These are phyloP conservation scores for Endotricha flammealis DNA, from an alignment of 2,888 invertebrate genomes.

Conservation along the genomic window DNA sequence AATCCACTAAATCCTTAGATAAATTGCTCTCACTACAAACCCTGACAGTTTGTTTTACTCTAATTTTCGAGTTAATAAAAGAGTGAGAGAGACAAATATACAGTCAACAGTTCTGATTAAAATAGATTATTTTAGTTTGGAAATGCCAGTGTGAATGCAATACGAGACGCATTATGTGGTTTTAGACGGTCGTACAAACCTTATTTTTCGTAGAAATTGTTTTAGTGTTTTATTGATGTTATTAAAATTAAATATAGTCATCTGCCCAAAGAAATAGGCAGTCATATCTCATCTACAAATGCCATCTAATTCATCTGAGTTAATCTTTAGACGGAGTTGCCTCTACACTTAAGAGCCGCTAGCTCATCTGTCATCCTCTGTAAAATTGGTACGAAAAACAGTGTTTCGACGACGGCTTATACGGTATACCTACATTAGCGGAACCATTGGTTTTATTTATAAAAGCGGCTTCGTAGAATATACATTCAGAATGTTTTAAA, in stretches of 20 bases:
- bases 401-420: too few relatives aligned
- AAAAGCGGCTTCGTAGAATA: slow-evolving; percentile 1
- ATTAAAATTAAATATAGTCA: too few relatives aligned
- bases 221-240: too few relatives aligned
- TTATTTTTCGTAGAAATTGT: too few relatives aligned
- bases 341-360: too few relatives aligned
- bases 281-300: too few relatives aligned
- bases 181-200: too few relatives aligned
- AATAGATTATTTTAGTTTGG: neutral
- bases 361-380: too few relatives aligned
- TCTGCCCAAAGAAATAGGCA: too few relatives aligned
- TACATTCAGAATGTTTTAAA: slow-evolving; percentile 4
- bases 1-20: slow-evolving; percentile 2
- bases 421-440: neutral
- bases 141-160: neutral
- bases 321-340: too few relatives aligned
- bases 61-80: neutral
- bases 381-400: too few relatives aligned
- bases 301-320: too few relatives aligned
- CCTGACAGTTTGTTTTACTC: neutral
- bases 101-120: neutral
- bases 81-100: neutral
- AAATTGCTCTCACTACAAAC: neutral
- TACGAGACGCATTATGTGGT: neutral
- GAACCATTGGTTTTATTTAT: neutral